Percentiles rank a stretch among this genome's conserved stretches.
Conservation (phyloP, 2,797 vertebrate genomes). For the Pseudochaenichthys georgianus region DNA sequence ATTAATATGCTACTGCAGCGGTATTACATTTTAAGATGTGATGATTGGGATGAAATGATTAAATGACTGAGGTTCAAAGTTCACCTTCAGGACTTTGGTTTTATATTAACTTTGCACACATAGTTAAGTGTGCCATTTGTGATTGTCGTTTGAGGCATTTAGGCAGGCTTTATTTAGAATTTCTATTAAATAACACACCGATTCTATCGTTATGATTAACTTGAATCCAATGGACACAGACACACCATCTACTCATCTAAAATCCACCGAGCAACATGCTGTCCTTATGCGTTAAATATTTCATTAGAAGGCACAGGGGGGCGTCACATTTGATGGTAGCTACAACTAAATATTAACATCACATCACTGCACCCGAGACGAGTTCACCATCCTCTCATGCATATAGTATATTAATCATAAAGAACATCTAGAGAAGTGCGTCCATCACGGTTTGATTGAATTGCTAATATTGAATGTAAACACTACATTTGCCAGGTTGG, state of each 20-base stretch:
- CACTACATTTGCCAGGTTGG: not conserved
- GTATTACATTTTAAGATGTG: not conserved
- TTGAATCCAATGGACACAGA: slow-evolving; percentile 12
- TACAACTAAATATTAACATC: slow-evolving; percentile 23
- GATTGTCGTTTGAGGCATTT: not conserved
- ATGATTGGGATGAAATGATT: not conserved
- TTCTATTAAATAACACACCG: too few species aligned
- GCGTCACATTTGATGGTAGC: slow-evolving; percentile 18
- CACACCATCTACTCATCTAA: slow-evolving; percentile 4
- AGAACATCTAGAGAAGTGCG: not conserved
- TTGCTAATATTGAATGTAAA: not conserved
- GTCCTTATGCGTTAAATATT: slow-evolving; percentile 38
- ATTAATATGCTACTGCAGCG: slow-evolving; percentile 2
- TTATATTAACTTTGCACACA: not conserved
- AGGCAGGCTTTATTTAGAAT: not conserved
- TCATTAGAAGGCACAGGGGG: slow-evolving; percentile 18
- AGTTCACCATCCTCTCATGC: slow-evolving; percentile 5
- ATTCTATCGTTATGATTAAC: slow-evolving; percentile 12
- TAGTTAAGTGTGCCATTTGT: not conserved
- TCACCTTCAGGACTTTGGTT: slow-evolving; percentile 18
- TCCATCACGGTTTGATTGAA: not conserved
- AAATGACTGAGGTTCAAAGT: slow-evolving; percentile 26
- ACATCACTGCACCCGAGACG: not conserved
- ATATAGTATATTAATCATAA: slow-evolving; percentile 8
- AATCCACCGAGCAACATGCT: slow-evolving; percentile 21